These are phyloP conservation scores for Sialis lutaria DNA, from an alignment of 2,888 invertebrate species.

Conservation along the genomic window DNA sequence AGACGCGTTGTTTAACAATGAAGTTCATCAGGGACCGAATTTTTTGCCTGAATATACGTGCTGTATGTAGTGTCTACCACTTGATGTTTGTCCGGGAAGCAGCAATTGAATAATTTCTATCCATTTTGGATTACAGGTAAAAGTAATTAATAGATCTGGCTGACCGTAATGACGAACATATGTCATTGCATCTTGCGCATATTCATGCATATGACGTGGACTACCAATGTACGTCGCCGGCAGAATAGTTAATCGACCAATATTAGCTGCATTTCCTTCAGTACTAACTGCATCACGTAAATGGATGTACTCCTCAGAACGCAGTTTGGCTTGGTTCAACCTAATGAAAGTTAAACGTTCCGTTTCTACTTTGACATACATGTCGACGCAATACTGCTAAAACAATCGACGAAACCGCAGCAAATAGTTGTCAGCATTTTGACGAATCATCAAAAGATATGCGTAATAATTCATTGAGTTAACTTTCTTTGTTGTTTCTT, in stretches of 20 bases:
- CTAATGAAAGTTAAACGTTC: constrained; percentile 18
- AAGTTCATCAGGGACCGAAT: constrained; percentile 8
- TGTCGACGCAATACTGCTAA: no score
- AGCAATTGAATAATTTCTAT: constrained; percentile 12
- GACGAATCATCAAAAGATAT: constrained; percentile 16
- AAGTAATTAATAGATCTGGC: constrained; percentile 12
- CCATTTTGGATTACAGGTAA: constrained; percentile 14
- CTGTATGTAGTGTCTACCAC: constrained; percentile 16
- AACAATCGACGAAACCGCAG: no score
- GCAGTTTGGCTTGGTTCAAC: constrained; percentile 17
- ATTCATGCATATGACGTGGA: constrained; percentile 15
- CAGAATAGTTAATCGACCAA: constrained; percentile 15
- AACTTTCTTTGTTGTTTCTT: constrained; percentile 15
- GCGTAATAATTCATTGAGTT: constrained; percentile 14
- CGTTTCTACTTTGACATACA: constrained; percentile 22
- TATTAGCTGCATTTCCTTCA: constrained; percentile 13
- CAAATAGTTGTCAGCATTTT: background rate
- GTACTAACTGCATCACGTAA: constrained; percentile 13
- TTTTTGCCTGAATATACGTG: constrained; percentile 12
- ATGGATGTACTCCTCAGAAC: constrained; percentile 18
- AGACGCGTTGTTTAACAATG: constrained; percentile 9
- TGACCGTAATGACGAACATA: constrained; percentile 18
- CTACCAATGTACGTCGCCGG: constrained; percentile 15
- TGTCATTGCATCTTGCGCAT: constrained; percentile 15
- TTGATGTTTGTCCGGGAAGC: constrained; percentile 8